These are phyloP conservation scores for Drosophila mulleri DNA, from an alignment of 2,888 invertebrate species.

Conservation along the genomic window DNA sequence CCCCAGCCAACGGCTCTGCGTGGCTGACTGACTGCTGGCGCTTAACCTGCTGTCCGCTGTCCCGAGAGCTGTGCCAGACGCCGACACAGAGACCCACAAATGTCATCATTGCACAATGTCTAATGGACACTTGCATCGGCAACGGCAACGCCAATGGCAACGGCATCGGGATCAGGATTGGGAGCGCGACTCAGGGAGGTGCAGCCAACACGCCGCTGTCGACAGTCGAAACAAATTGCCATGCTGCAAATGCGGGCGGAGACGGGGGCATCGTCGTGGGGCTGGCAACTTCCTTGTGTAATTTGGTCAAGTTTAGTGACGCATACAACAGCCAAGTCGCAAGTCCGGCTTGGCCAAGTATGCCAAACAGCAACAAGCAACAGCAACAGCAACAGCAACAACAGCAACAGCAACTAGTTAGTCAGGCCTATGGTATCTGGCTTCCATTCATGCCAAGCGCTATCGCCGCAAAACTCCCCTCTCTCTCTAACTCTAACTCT, in stretches of 20 bases:
- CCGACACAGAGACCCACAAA: constrained; percentile 61
- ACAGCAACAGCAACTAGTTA: constrained; percentile 51
- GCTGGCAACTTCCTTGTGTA: constrained; percentile 70
- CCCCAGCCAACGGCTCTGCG: constrained; percentile 11
- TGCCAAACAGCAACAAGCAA: constrained; percentile 48
- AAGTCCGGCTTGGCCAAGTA: constrained; percentile 73
- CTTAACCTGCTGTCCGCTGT: constrained; percentile 44
- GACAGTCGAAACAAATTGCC: constrained; percentile 59
- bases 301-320: constrained; percentile 82
- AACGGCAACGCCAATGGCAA: too few relatives aligned
- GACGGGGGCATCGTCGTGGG: background rate
- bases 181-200: constrained; percentile 6
- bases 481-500: constrained; percentile 6
- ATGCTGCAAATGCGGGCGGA: background rate
- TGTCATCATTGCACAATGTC: constrained; percentile 62
- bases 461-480: constrained; percentile 27
- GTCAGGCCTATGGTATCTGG: constrained; percentile 54
- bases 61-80: constrained; percentile 33
- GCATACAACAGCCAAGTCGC: constrained; percentile 57
- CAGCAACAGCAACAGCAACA: constrained; percentile 18
- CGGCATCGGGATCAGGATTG: constrained; percentile 14
- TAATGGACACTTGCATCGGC: constrained; percentile 52
- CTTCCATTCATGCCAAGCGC: constrained; percentile 60
- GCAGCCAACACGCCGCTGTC: constrained; percentile 16
- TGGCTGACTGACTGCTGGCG: constrained; percentile 47